Percentiles rank a stretch among this genome's conserved stretches.
Evolutionary conservation across 2,888 invertebrate genomes (phyloP).

Genomic region (Pedicia rivosa): DNA sequence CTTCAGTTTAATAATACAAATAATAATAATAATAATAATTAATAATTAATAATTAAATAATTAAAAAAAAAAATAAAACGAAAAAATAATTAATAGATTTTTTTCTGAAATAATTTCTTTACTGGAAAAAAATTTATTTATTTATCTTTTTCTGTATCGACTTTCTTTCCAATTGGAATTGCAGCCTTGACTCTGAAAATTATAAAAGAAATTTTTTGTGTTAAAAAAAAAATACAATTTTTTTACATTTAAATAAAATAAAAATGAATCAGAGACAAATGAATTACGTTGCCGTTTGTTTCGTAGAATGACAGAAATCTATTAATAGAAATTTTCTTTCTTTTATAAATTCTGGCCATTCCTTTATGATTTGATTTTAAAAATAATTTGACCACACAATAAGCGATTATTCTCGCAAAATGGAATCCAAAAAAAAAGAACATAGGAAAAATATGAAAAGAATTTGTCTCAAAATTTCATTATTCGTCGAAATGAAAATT

Average conservation of each 20-base stretch:
- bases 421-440: too few relatives aligned
- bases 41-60: neutral
- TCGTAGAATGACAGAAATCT: too few relatives aligned
- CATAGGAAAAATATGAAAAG: too few relatives aligned
- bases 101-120: neutral
- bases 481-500: too few relatives aligned
- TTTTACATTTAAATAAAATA: conserved; percentile 2
- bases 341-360: too few relatives aligned
- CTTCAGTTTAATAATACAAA: neutral
- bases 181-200: conserved; percentile 66
- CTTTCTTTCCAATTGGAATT: conserved; percentile 76
- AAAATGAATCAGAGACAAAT: too few relatives aligned
- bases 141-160: conserved; percentile 73
- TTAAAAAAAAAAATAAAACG: neutral
- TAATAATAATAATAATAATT: neutral
- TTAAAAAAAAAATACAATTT: conserved; percentile 3
- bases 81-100: neutral
- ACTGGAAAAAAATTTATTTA: conserved; percentile 28
- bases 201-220: conserved; percentile 13
- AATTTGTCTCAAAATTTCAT: too few relatives aligned
- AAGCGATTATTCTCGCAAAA: too few relatives aligned
- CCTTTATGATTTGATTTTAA: too few relatives aligned
- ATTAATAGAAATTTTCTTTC: too few relatives aligned
- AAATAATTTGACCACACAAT: too few relatives aligned
- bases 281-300: too few relatives aligned